These are phyloP conservation scores for Manduca sexta DNA, from an alignment of 1,140 invertebrate genomes.

Conservation along the genomic window DNA sequence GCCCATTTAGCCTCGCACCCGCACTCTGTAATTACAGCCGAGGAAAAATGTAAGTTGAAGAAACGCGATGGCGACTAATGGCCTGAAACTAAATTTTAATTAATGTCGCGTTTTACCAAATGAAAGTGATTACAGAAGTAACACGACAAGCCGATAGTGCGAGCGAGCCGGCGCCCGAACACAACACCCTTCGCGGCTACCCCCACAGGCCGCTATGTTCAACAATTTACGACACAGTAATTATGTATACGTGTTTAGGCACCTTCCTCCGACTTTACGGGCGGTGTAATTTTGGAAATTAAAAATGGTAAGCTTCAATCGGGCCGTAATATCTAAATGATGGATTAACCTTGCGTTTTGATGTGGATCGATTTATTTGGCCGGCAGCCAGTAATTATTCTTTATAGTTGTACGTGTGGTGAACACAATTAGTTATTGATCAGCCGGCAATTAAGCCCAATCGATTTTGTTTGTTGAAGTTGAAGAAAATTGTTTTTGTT, in stretches of 20 bases:
- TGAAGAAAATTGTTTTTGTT: conserved; percentile 71
- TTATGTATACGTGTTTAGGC: conserved; percentile 60
- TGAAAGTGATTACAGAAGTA: conserved; percentile 69
- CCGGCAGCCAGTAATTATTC: conserved; percentile 70
- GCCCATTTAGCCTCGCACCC: conserved; percentile 64
- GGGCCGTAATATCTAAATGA: conserved; percentile 69
- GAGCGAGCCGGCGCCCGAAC: conserved; percentile 12
- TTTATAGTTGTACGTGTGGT: conserved; percentile 66
- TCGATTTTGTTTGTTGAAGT: conserved; percentile 71
- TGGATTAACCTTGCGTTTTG: conserved; percentile 69
- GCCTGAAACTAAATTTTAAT: conserved; percentile 73
- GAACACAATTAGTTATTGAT: conserved; percentile 72
- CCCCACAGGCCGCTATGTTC: conserved; percentile 32
- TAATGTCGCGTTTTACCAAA: conserved; percentile 70
- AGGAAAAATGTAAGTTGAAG: conserved; percentile 64
- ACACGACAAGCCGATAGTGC: conserved; percentile 48
- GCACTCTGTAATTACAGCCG: conserved; percentile 61
- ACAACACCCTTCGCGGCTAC: conserved; percentile 15
- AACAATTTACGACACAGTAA: conserved; percentile 61
- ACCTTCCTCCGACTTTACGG: conserved; percentile 39
- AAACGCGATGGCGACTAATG: conserved; percentile 70
- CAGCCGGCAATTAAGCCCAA: conserved; percentile 67
- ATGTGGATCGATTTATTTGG: conserved; percentile 71
- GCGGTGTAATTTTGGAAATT: conserved; percentile 66
- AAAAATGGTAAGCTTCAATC: conserved; percentile 69